Conservation (phyloP, 2,888 invertebrate genomes). For the Eustalomyia histrio region DNA sequence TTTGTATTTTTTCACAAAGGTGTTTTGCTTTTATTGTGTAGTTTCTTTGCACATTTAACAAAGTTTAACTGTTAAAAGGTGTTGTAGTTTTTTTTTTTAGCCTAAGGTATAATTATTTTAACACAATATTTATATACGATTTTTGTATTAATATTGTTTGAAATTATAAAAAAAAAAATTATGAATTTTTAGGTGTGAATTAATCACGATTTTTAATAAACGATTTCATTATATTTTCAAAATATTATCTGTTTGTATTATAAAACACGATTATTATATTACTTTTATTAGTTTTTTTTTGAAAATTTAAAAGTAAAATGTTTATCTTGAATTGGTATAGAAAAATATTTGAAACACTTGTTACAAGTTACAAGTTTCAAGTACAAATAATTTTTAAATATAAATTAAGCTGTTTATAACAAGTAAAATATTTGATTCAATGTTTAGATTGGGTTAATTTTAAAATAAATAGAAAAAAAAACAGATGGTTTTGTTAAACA, state of each 20-base stretch:
- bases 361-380: too few relatives aligned
- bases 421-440: too few relatives aligned
- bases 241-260: constrained; percentile 36
- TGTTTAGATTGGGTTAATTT: too few relatives aligned
- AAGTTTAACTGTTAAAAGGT: constrained; percentile 37
- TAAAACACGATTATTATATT: constrained; percentile 54
- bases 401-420: too few relatives aligned
- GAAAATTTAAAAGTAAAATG: neutral
- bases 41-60: constrained; percentile 5
- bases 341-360: neutral
- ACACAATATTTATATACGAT: constrained; percentile 59
- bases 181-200: constrained; percentile 65
- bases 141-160: constrained; percentile 6
- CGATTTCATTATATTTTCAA: constrained; percentile 58
- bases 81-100: constrained; percentile 38
- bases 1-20: constrained; percentile 12
- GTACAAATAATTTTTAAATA: too few relatives aligned
- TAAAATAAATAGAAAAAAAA: too few relatives aligned
- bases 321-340: neutral
- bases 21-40: constrained; percentile 13
- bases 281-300: neutral
- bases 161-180: constrained; percentile 17
- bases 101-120: constrained; percentile 62
- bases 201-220: constrained; percentile 67
- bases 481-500: too few relatives aligned